Percentiles rank a stretch among this genome's conserved stretches.
Conservation (phyloP, 2,888 invertebrate species). For the Melieria picta region DNA sequence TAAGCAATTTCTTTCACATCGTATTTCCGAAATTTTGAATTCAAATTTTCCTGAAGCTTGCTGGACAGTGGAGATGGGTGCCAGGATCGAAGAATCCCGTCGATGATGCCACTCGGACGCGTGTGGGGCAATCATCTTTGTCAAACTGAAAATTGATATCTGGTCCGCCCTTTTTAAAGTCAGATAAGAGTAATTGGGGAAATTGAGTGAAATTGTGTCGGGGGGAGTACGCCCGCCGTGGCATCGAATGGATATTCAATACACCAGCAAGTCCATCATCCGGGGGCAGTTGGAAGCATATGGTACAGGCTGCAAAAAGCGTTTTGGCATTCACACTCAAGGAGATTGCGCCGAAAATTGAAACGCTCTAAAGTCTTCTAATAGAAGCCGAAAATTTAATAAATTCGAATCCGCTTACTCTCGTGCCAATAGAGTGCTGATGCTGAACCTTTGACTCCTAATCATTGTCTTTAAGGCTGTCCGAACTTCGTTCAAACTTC, state of each 20-base stretch:
- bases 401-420: constrained; percentile 40
- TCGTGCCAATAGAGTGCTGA: constrained; percentile 33
- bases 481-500: not conserved
- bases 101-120: no score
- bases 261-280: constrained; percentile 31
- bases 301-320: constrained; percentile 27
- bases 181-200: no score
- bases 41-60: no score
- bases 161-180: no score
- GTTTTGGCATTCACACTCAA: constrained; percentile 38
- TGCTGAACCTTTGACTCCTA: constrained; percentile 35
- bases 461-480: constrained; percentile 29
- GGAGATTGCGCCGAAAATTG: constrained; percentile 36
- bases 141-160: no score
- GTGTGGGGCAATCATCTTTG: no score
- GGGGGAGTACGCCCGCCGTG: constrained; percentile 11
- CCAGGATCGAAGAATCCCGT: no score
- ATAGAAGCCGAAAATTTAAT: constrained; percentile 40
- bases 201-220: no score
- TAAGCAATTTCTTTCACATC: no score
- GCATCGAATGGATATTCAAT: constrained; percentile 39
- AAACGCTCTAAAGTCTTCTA: constrained; percentile 36
- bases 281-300: constrained; percentile 37
- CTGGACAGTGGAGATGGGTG: no score
- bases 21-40: no score